phyloP scores from a whole-genome alignment of 2,113 vertebrate species.

The Brienomyrus longianalis region DNA sequence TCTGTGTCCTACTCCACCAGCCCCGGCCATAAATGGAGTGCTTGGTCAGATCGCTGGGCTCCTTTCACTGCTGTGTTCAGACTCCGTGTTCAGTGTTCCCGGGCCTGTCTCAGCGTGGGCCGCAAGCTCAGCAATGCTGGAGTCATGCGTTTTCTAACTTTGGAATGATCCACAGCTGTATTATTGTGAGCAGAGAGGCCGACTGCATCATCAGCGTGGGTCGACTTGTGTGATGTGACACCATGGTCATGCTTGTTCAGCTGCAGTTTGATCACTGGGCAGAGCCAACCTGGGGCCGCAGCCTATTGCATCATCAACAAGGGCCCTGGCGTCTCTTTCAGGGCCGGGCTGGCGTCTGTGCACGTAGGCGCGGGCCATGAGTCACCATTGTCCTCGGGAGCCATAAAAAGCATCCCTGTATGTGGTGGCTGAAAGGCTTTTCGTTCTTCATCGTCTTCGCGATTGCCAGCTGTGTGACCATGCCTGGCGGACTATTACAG shows the following conservation, averaged over 20 bases:
- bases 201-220: neutral
- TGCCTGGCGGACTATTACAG: neutral
- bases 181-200: neutral
- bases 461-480: neutral
- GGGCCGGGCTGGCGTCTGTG: neutral
- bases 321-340: neutral
- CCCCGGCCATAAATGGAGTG: neutral
- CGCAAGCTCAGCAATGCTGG: neutral
- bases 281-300: neutral
- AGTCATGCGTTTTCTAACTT: neutral
- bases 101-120: neutral
- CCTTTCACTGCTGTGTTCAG: neutral
- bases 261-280: neutral
- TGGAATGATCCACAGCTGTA: neutral
- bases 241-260: neutral
- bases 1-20: neutral
- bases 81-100: neutral
- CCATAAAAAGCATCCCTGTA: neutral
- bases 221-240: neutral
- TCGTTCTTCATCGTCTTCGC: neutral
- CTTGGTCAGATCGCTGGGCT: neutral
- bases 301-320: neutral
- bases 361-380: neutral
- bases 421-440: neutral
- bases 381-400: neutral